Evolutionary conservation across 2,888 invertebrate genomes (phyloP), one percentile per base, ranked within the genome.

Genomic region (Folsomia manolachei): DNA sequence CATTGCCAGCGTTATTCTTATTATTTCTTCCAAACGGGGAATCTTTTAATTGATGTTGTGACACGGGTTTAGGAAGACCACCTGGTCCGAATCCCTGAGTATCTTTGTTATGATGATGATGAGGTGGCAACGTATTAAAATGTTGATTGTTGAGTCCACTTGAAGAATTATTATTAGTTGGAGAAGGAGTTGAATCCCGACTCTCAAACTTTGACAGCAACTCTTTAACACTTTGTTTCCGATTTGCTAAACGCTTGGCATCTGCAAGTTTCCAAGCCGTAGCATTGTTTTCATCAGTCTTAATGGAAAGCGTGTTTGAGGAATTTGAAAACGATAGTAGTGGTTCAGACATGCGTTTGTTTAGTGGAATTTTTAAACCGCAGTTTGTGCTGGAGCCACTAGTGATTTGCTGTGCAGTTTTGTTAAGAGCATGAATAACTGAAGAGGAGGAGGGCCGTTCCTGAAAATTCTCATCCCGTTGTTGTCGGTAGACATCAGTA

Each of bases 171-270:
- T n/a, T 19, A 11, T 18, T 24, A 1, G 56, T 56, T 25, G 61
- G 27, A 1, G 62, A 61, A 21, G 69, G 51, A 7, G 61, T 14
- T 2, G 63, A 27, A 39, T 73, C 75, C 60, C 88, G 73, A 88
- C 88, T 25, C 81, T 90, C 89, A 76, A 89, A 90, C 75, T 88
- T 86, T 24, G 87, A 88, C 18, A 89, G 88, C 71, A 90, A 80
- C 76, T 89, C 88, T 75, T 88, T 86, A 0, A 90, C 89, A 77
- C 88, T 89, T 63, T 84, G 84, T 81, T 84, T 82, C 69, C 84
- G 65, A 56, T 82, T 67, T 77, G 75, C 81, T n/a, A 81, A 73
- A 18, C 79, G 63, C 69, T 80, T 80, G 21, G 80, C 80, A 71
- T 81, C 81, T 0, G 77, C 76, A 27, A 78, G 65, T 71, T 78